Evolutionary conservation across 2,888 invertebrate genomes (phyloP).

Genomic region (Papilio demoleus): DNA sequence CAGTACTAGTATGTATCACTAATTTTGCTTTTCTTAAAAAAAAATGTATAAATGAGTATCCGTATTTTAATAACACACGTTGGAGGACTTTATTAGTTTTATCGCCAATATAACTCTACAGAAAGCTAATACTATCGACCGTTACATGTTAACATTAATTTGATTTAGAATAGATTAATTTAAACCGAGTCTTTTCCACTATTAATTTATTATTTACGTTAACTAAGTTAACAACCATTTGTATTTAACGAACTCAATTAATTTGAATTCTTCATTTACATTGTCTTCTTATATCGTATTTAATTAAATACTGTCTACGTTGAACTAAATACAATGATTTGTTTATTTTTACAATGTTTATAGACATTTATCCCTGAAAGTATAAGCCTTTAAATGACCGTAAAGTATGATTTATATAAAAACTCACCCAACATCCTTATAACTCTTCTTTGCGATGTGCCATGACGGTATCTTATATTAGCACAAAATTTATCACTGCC

Average conservation of each 20-base stretch:
- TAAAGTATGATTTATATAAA: not conserved
- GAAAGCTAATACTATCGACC: not conserved
- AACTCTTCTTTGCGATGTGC: slow-evolving; percentile 85
- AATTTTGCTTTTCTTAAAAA: not conserved
- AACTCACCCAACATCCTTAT: slow-evolving; percentile 92
- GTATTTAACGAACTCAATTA: not conserved
- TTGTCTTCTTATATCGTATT: not conserved
- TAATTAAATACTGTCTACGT: not conserved
- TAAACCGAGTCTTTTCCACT: not conserved
- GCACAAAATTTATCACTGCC: slow-evolving; percentile 67
- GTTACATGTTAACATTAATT: not conserved
- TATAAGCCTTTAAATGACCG: too few relatives aligned
- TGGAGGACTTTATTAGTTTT: not conserved
- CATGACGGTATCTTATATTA: slow-evolving; percentile 78
- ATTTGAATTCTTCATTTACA: slow-evolving; percentile 10
- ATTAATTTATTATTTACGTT: not conserved
- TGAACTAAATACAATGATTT: not conserved
- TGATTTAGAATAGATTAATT: not conserved
- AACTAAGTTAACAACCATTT: not conserved
- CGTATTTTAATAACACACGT: not conserved
- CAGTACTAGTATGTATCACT: too few relatives aligned
- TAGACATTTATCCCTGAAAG: too few relatives aligned
- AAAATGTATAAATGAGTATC: not conserved
- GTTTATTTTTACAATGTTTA: not conserved
- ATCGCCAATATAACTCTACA: too few relatives aligned